A percentile compares a stretch with the other conserved stretches of the same genome.
These are phyloP conservation scores for Emmelina monodactyla DNA, from an alignment of 2,888 invertebrate genomes.

Conservation along the genomic window DNA sequence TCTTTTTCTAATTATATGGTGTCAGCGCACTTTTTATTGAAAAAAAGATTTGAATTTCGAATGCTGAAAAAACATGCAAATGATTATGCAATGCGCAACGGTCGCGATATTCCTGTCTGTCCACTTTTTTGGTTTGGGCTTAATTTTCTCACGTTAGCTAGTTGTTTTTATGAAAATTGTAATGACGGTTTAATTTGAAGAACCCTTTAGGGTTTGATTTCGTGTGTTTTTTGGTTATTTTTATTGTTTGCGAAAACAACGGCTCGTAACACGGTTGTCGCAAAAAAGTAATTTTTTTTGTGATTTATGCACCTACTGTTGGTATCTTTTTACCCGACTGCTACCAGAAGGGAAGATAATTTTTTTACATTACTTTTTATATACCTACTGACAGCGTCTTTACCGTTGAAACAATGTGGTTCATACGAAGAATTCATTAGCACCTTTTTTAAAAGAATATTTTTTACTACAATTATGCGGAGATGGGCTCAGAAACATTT, in stretches of 20 bases:
- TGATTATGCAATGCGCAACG: constrained; percentile 48
- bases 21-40: constrained; percentile 25
- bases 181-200: constrained; percentile 65
- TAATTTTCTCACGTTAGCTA: constrained; percentile 64
- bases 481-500: too few species aligned
- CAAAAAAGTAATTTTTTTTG: constrained; percentile 35
- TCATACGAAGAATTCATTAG: too few species aligned
- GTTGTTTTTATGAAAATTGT: constrained; percentile 41
- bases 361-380: too few species aligned
- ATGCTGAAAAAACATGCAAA: constrained; percentile 42
- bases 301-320: constrained; percentile 47
- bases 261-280: constrained; percentile 60
- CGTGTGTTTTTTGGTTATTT: constrained; percentile 29
- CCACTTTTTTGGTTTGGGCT: constrained; percentile 30
- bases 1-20: constrained; percentile 54
- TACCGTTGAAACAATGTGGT: too few species aligned
- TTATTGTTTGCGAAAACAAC: constrained; percentile 59
- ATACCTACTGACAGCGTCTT: too few species aligned
- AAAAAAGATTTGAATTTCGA: constrained; percentile 25
- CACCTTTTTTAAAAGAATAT: too few species aligned
- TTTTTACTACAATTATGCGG: too few species aligned
- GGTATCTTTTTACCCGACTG: constrained; percentile 3
- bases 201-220: constrained; percentile 64
- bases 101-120: too few species aligned
- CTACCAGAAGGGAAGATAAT: too few species aligned